Percentiles rank a stretch among this genome's conserved stretches.
These are phyloP conservation scores for Cataglyphis rosenhaueri DNA, from an alignment of 2,888 invertebrate species.

Conservation along the genomic window DNA sequence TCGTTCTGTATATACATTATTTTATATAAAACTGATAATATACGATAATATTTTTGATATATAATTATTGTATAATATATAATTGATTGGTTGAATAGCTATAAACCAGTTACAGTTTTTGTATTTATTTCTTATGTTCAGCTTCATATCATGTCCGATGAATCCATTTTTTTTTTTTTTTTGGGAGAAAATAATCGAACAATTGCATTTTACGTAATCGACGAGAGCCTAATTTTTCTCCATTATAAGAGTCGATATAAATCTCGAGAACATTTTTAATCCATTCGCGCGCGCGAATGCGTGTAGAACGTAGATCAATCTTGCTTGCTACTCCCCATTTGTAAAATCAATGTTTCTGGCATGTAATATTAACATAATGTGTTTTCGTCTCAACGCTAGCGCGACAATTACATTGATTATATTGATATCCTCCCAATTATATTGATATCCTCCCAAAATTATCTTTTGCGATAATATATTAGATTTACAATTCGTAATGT, in stretches of 20 bases:
- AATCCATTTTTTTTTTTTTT: slow-evolving; percentile 5
- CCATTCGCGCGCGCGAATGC: not conserved
- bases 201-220: not conserved
- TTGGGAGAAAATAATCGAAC: slow-evolving; percentile 10
- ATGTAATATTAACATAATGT: slow-evolving; percentile 68
- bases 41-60: not conserved
- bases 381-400: not conserved
- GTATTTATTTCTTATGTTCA: not conserved
- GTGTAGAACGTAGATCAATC: slow-evolving; percentile 19
- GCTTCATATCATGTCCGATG: not conserved
- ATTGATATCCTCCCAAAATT: slow-evolving; percentile 5
- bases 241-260: not conserved
- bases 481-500: slow-evolving; percentile 83
- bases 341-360: slow-evolving; percentile 69
- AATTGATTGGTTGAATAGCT: not conserved
- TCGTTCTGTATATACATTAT: not conserved
- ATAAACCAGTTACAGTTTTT: not conserved
- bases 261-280: not conserved
- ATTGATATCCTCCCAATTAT: slow-evolving; percentile 4
- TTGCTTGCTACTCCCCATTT: not conserved
- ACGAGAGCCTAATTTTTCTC: slow-evolving; percentile 6
- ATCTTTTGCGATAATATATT: slow-evolving; percentile 76
- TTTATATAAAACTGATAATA: not conserved
- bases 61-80: not conserved
- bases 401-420: not conserved